Percentiles rank a stretch among this genome's conserved stretches.
These are phyloP conservation scores for Crypturellus undulatus DNA, from an alignment of 2,113 vertebrate species.

Conservation along the genomic window DNA sequence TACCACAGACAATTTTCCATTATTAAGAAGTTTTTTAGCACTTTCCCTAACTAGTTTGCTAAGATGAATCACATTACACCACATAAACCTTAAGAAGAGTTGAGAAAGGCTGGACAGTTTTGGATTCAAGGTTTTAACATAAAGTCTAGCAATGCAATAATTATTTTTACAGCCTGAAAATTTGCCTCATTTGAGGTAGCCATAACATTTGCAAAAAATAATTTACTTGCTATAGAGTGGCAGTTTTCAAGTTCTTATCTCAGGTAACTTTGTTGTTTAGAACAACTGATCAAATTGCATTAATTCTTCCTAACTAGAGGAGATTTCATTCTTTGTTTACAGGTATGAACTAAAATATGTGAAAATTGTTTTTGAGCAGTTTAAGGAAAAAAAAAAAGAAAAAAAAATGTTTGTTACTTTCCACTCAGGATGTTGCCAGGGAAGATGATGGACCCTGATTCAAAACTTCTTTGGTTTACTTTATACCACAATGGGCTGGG, in stretches of 20 bases:
- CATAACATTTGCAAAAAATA: background rate
- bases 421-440: too few species aligned
- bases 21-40: background rate
- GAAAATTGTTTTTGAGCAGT: too few species aligned
- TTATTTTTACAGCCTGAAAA: background rate
- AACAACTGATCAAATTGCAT: background rate
- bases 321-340: background rate
- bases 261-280: background rate
- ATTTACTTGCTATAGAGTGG: background rate
- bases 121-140: background rate
- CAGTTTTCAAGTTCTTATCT: background rate
- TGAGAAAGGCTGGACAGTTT: background rate
- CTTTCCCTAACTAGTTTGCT: background rate
- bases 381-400: too few species aligned
- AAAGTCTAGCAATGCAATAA: background rate
- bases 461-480: too few species aligned
- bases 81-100: background rate
- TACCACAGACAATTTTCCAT: background rate
- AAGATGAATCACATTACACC: background rate
- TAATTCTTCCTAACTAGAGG: background rate
- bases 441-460: too few species aligned
- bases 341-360: too few species aligned
- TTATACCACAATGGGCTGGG: too few species aligned
- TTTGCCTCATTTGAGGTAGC: background rate
- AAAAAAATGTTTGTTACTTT: too few species aligned